Percentiles rank a stretch among this genome's conserved stretches.
phyloP scores from a whole-genome alignment of 2,888 invertebrate species.

The Drosophila ustulata region DNA sequence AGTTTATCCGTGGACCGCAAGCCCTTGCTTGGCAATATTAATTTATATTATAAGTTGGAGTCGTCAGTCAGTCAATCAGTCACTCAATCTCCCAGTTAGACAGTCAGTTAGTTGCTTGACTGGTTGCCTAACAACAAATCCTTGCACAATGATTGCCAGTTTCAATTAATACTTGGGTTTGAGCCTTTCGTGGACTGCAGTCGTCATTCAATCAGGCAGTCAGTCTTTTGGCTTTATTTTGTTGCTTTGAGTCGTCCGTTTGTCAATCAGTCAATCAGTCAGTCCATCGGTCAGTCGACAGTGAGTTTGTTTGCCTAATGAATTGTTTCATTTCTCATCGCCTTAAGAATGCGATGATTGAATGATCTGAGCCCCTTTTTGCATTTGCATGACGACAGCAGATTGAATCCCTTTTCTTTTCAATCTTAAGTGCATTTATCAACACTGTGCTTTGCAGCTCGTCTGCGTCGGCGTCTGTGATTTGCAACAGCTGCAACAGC shows the following conservation, averaged over 20 bases:
- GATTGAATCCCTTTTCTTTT: constrained; percentile 3
- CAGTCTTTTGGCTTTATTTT: no score
- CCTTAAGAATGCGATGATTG: constrained; percentile 41
- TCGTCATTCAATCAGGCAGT: no score
- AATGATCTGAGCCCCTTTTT: not conserved
- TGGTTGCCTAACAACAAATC: constrained; percentile 25
- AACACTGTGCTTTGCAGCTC: constrained; percentile 48
- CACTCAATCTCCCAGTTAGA: not conserved
- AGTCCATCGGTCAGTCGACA: no score
- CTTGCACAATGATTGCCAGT: constrained; percentile 47
- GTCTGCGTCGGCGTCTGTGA: constrained; percentile 50
- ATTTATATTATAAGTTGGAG: constrained; percentile 44
- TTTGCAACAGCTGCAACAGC: constrained; percentile 74
- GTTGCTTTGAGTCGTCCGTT: no score
- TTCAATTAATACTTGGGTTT: no score
- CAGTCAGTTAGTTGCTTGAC: no score
- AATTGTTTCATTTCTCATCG: no score
- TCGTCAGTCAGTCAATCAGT: not conserved
- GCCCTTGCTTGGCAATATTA: constrained; percentile 55
- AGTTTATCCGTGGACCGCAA: no score
- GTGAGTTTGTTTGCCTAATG: no score
- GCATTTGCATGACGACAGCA: constrained; percentile 50
- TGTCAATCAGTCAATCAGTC: no score
- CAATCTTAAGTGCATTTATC: constrained; percentile 67
- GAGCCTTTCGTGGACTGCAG: no score